Percentiles rank a stretch among this genome's conserved stretches.
Conservation (phyloP, 2,113 vertebrate species). For the Apodemus speciosus region DNA sequence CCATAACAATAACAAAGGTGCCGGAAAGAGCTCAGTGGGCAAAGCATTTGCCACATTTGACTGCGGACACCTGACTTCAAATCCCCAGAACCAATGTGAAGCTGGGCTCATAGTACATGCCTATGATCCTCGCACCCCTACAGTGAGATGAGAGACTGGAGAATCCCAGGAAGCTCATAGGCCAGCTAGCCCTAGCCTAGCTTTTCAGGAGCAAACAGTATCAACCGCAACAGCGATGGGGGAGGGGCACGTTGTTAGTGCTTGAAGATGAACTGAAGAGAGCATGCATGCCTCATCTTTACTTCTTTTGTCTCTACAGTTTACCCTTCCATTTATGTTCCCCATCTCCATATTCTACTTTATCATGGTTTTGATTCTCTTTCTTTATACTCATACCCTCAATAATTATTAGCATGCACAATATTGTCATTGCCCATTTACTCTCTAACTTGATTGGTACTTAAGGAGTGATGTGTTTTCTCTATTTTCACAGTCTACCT, state of each 20-base stretch:
- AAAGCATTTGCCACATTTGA: not conserved
- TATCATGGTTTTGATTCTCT: not conserved
- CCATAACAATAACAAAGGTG: not conserved
- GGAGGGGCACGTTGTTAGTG: not conserved
- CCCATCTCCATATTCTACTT: not conserved
- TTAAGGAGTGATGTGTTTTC: not conserved
- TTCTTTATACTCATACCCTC: not conserved
- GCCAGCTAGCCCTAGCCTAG: fast-evolving
- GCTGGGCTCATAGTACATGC: not conserved
- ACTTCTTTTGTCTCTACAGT: not conserved
- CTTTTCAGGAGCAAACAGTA: not conserved
- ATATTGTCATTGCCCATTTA: not conserved
- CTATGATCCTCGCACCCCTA: not conserved
- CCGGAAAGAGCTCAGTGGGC: not conserved
- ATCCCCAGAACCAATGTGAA: not conserved
- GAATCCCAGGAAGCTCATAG: not conserved
- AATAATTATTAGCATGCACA: too few species aligned
- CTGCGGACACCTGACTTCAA: not conserved
- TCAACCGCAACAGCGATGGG: not conserved
- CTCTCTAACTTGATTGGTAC: not conserved
- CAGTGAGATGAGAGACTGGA: not conserved
- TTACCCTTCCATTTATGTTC: not conserved
- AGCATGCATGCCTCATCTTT: not conserved
- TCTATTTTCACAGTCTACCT: not conserved
- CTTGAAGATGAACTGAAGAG: not conserved